Evolutionary conservation across 2,888 invertebrate species (phyloP).

Genomic region (Melieria omissa): DNA sequence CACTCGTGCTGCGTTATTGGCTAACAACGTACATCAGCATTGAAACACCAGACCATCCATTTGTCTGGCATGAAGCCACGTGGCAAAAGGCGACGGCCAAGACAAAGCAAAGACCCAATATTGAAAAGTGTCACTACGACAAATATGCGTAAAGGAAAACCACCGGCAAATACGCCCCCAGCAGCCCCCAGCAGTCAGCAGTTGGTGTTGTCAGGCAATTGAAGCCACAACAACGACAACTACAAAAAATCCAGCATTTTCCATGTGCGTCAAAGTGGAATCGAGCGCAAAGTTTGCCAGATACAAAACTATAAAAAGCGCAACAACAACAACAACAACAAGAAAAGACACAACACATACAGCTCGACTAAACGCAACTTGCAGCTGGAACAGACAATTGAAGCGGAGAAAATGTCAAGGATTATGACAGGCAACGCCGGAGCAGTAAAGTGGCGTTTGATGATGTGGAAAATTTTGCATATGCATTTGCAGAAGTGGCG

Average conservation of each 20-base stretch:
- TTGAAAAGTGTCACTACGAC: too few relatives aligned
- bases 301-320: neutral
- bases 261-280: neutral
- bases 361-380: neutral
- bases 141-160: too few relatives aligned
- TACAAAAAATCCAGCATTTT: neutral
- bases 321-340: neutral
- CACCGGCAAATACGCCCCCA: too few relatives aligned
- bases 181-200: too few relatives aligned
- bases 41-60: too few relatives aligned
- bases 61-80: too few relatives aligned
- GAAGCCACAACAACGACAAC: too few relatives aligned
- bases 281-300: neutral
- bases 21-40: too few relatives aligned
- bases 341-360: neutral
- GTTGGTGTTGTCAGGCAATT: too few relatives aligned
- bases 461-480: slow-evolving; percentile 35
- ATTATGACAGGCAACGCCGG: slow-evolving; percentile 9
- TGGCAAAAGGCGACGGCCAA: too few relatives aligned
- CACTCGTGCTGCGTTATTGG: too few relatives aligned
- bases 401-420: slow-evolving; percentile 4
- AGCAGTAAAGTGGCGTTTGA: slow-evolving; percentile 30
- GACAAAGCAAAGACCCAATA: too few relatives aligned
- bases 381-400: neutral
- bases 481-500: slow-evolving; percentile 13